These are phyloP conservation scores for Heteromyza rotundicornis DNA, from an alignment of 2,888 invertebrate species.

Conservation along the genomic window DNA sequence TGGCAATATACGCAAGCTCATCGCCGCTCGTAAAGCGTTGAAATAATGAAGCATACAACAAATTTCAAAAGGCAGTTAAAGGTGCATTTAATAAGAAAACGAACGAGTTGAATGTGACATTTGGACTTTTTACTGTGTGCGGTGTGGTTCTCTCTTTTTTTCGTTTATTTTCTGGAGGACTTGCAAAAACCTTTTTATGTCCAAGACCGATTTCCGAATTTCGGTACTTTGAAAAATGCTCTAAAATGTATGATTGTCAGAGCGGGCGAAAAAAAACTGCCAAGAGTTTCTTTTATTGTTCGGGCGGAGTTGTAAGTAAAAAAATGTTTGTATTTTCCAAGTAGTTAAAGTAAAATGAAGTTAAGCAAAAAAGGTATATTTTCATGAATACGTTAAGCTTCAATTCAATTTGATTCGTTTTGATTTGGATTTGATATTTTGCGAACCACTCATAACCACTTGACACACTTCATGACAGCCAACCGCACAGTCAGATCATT, in stretches of 20 bases:
- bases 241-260: no score
- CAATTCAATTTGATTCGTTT: no score
- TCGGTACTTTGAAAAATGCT: no score
- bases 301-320: no score
- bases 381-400: no score
- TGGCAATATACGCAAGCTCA: conserved; percentile 34
- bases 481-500: neutral
- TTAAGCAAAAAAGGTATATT: no score
- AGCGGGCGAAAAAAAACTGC: no score
- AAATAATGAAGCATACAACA: conserved; percentile 38
- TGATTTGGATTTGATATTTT: no score
- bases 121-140: conserved; percentile 19
- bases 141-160: neutral
- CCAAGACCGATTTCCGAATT: no score
- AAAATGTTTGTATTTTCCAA: no score
- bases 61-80: conserved; percentile 37
- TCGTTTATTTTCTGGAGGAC: neutral
- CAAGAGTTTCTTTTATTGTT: no score
- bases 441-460: neutral
- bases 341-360: no score
- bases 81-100: conserved; percentile 31
- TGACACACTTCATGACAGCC: neutral
- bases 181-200: neutral
- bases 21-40: conserved; percentile 33
- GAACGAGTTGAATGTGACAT: conserved; percentile 18